Conservation (phyloP, 2,797 vertebrate species). For the Microctenopoma lineatum region DNA sequence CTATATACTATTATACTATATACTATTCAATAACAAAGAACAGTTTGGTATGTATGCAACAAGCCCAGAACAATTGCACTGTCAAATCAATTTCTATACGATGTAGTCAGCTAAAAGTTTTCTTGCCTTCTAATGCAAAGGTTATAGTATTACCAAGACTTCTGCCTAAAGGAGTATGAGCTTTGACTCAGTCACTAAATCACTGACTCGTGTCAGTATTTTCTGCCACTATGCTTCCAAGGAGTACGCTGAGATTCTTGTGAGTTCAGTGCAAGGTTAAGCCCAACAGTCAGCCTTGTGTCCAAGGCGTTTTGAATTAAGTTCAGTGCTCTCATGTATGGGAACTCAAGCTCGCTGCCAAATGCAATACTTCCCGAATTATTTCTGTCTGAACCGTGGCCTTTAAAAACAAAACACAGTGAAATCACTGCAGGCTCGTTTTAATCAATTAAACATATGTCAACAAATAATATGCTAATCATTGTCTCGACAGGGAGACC, state of each 20-base stretch:
- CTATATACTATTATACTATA: too few relatives aligned
- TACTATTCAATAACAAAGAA: slow-evolving; percentile 13
- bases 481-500: slow-evolving; percentile 62
- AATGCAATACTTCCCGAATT: slow-evolving; percentile 85
- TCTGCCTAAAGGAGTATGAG: slow-evolving; percentile 52
- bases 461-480: slow-evolving; percentile 82
- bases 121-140: slow-evolving; percentile 57
- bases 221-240: slow-evolving; percentile 72
- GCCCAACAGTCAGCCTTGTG: slow-evolving; percentile 78
- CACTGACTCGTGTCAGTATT: slow-evolving; percentile 80
- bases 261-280: slow-evolving; percentile 86
- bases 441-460: slow-evolving; percentile 85
- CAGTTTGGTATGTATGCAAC: slow-evolving; percentile 23
- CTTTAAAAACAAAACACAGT: slow-evolving; percentile 83
- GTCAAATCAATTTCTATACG: slow-evolving; percentile 60
- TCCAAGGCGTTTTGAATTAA: slow-evolving; percentile 84
- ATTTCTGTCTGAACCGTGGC: slow-evolving; percentile 84
- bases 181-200: slow-evolving; percentile 80
- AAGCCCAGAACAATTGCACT: slow-evolving; percentile 55
- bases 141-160: slow-evolving; percentile 50
- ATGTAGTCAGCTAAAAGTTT: slow-evolving; percentile 32
- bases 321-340: slow-evolving; percentile 81
- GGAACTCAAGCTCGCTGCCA: slow-evolving; percentile 83
- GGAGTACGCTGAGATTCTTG: slow-evolving; percentile 79
- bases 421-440: slow-evolving; percentile 78